Evolutionary conservation across 2,797 vertebrate species (phyloP), one percentile per base, ranked within the genome.

Genomic region (Buceros bicornis): DNA sequence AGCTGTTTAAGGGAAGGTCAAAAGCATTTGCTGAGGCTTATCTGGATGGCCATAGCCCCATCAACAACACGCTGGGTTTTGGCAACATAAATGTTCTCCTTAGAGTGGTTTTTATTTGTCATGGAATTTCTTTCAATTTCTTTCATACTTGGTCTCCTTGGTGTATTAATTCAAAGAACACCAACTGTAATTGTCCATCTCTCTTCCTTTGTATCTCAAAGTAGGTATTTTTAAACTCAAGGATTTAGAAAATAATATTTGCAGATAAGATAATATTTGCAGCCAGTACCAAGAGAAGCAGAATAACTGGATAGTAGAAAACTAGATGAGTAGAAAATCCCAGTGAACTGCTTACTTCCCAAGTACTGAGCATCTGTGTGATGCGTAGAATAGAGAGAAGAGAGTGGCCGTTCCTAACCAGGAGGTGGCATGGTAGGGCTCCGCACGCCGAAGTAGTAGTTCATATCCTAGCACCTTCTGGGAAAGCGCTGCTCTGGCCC

Each of bases 351-450:
- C n/a, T 66, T 26, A 42, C 10, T 81, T 83, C 18, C 51, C 26
- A 43, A 69, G 28, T 18, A 4, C 12, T 8, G n/a, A 69, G 33
- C 51, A 80, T 40, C 26, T 77, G 53, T 31, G 33, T 43, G 5
- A 29, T 10, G 25, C 47, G 28, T 67, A 43, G 60, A 72, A 4
- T 7, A 64, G 87, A 85, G 37, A 40, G 37, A 40, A 40, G 37
- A 40, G 12, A 40, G 67, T 61, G 64, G 61, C 60, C 40, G 7
- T 51, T 82, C 25, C 29, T 72, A 95, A 54, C 94, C 92, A 96
- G 95, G 82, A 95, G 91, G 74, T 96, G 94, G 92, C 82, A 94
- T 79, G 71, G 4, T 90, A 93, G 91, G 79, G 86, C 92, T 95
- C 89, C 25, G 40, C 57, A 92, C 84, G 43, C 57, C 80, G 43